A percentile compares a stretch with the other conserved stretches of the same genome.
phyloP scores from a whole-genome alignment of 2,888 invertebrate species.

The Pollenia amentaria region DNA sequence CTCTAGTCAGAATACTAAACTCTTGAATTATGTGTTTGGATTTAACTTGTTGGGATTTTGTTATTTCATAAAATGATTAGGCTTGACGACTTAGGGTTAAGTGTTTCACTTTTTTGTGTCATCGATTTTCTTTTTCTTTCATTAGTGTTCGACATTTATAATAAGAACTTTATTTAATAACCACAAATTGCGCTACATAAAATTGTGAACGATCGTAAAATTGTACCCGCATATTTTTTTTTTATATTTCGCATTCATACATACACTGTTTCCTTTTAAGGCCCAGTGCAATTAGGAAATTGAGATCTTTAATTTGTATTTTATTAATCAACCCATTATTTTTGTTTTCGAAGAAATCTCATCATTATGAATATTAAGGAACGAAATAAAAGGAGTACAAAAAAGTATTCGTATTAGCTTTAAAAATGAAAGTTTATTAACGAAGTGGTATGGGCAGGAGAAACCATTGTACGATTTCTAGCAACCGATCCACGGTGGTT shows the following conservation, averaged over 20 bases:
- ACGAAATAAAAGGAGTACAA: no score
- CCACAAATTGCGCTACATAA: conserved; percentile 62
- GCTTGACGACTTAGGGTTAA: no score
- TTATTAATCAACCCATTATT: not conserved
- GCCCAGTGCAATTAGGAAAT: conserved; percentile 18
- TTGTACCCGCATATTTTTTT: conserved; percentile 63
- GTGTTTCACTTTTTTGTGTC: not conserved
- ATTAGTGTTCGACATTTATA: conserved; percentile 29
- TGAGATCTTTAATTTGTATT: not conserved
- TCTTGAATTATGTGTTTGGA: not conserved
- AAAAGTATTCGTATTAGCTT: no score
- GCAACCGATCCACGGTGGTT: no score
- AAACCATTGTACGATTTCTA: no score
- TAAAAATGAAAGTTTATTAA: no score
- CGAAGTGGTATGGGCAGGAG: no score
- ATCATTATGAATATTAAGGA: not conserved
- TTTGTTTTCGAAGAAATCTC: not conserved
- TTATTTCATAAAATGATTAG: not conserved
- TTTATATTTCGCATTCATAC: not conserved
- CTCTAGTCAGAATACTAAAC: not conserved
- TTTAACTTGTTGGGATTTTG: not conserved
- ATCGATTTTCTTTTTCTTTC: conserved; percentile 31
- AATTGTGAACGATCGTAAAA: no score
- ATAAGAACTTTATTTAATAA: conserved; percentile 54
- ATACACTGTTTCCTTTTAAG: not conserved